Percentiles rank a stretch among this genome's conserved stretches.
Evolutionary conservation across 2,113 vertebrate genomes (phyloP).

Genomic region (Poeciliopsis prolifica): DNA sequence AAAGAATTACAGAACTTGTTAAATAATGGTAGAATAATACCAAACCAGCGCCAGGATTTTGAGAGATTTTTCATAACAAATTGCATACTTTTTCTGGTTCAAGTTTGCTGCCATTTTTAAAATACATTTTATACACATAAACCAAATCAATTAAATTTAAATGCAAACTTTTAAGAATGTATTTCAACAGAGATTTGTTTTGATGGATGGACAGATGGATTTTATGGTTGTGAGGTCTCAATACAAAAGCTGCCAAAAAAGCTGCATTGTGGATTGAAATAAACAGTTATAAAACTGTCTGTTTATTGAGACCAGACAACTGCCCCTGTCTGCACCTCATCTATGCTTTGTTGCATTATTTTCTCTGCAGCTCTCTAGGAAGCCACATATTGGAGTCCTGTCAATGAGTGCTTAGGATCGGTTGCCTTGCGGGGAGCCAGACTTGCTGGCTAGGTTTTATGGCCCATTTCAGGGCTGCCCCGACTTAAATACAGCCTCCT

Average conservation of each 20-base stretch:
- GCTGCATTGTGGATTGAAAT: constrained; percentile 37
- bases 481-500: constrained; percentile 76
- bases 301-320: constrained; percentile 49
- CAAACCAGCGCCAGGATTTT: too few species aligned
- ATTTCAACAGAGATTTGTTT: too few species aligned
- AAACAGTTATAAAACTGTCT: constrained; percentile 45
- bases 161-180: too few species aligned
- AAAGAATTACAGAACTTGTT: background rate
- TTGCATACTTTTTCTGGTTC: too few species aligned
- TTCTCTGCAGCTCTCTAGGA: constrained; percentile 44
- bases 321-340: constrained; percentile 56
- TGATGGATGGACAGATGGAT: background rate
- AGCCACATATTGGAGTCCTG: constrained; percentile 69
- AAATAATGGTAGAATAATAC: too few species aligned
- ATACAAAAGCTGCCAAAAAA: constrained; percentile 6
- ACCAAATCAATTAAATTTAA: too few species aligned
- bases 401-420: constrained; percentile 74
- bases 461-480: constrained; percentile 71
- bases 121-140: too few species aligned
- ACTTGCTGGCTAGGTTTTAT: constrained; percentile 77
- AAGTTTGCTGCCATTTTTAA: too few species aligned
- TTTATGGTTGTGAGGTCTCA: constrained; percentile 16
- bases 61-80: too few species aligned
- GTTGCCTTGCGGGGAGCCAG: constrained; percentile 70
- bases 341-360: constrained; percentile 48